Conservation (phyloP, 1,140 invertebrate species). For the Anastatus disparis region DNA sequence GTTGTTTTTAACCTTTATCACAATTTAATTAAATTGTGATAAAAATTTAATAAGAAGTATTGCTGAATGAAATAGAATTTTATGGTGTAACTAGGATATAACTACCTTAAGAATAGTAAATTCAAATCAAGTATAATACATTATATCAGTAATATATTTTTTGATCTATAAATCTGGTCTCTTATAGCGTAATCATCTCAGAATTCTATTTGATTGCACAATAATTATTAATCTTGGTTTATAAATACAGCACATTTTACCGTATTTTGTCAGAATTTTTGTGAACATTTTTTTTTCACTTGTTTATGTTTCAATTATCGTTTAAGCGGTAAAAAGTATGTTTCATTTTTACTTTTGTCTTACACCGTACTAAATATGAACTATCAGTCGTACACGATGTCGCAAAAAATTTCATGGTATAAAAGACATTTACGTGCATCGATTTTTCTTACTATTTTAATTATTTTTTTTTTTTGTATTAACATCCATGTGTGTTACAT, state of each 20-base stretch:
- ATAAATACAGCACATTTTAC: too few relatives aligned
- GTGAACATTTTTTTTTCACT: constrained; percentile 1
- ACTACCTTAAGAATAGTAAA: too few relatives aligned
- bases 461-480: too few relatives aligned
- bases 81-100: too few relatives aligned
- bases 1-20: too few relatives aligned
- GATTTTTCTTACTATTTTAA: too few relatives aligned
- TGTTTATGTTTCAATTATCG: not conserved
- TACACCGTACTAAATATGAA: not conserved
- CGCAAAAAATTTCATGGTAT: constrained; percentile 8
- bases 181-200: not conserved
- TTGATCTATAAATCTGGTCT: constrained; percentile 11
- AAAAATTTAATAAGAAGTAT: too few relatives aligned
- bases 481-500: too few relatives aligned
- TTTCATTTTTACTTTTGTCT: constrained; percentile 11
- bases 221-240: not conserved
- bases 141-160: constrained; percentile 4
- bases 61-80: too few relatives aligned
- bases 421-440: too few relatives aligned
- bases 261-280: constrained; percentile 12
- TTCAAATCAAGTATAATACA: too few relatives aligned
- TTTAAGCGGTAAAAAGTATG: constrained; percentile 25
- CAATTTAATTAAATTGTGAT: too few relatives aligned
- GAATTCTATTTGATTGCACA: not conserved
- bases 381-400: not conserved